Evolutionary conservation across 1,140 invertebrate genomes (phyloP).

Genomic region (Drosophila setifemur): DNA sequence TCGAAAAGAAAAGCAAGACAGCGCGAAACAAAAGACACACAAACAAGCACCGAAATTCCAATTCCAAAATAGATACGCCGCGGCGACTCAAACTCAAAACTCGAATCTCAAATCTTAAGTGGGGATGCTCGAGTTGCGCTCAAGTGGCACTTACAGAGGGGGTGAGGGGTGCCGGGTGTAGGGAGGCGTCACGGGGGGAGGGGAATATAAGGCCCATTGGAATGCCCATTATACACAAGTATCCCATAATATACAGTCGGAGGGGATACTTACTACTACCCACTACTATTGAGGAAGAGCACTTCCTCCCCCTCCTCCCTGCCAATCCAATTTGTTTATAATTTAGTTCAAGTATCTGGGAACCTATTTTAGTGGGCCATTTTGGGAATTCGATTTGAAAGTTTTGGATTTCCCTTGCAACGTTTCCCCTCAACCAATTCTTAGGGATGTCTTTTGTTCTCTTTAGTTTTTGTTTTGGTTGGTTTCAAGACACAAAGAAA

Average conservation of each 20-base stretch:
- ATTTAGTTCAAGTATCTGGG: neutral
- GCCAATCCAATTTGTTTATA: neutral
- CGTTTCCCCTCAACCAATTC: too few relatives aligned
- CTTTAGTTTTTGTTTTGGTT: too few relatives aligned
- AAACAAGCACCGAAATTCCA: constrained; percentile 16
- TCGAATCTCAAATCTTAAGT: constrained; percentile 24
- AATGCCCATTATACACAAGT: constrained; percentile 16
- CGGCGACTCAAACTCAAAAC: constrained; percentile 7
- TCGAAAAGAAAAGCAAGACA: neutral
- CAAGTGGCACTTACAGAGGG: constrained; percentile 22
- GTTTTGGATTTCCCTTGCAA: neutral
- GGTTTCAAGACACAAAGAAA: too few relatives aligned
- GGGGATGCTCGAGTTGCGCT: constrained; percentile 14
- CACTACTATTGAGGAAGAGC: too few relatives aligned
- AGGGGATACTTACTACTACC: neutral
- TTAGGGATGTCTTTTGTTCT: too few relatives aligned
- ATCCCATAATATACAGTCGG: neutral
- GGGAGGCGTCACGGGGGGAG: too few relatives aligned
- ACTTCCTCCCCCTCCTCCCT: too few relatives aligned
- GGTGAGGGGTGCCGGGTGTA: neutral
- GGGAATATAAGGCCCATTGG: too few relatives aligned
- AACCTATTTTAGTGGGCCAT: too few relatives aligned
- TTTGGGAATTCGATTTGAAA: neutral
- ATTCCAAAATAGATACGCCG: constrained; percentile 26
- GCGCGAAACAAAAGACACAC: constrained; percentile 6